Conservation (phyloP, 1,140 invertebrate genomes). For the Mercenaria mercenaria region DNA sequence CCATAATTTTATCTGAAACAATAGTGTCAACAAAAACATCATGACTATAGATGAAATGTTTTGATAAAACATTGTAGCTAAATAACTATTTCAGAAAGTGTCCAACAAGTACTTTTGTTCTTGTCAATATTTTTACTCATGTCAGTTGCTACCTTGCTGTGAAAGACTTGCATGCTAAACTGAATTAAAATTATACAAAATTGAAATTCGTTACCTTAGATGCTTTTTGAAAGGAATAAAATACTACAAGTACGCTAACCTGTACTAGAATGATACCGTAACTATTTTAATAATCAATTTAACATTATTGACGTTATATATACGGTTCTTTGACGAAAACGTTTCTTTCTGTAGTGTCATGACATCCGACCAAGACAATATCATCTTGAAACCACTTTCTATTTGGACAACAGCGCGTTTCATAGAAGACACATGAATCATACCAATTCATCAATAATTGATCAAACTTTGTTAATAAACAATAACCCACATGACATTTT, state of each 20-base stretch:
- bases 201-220: not conserved
- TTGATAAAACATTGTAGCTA: too few species aligned
- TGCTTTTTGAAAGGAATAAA: not conserved
- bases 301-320: not conserved
- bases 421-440: not conserved
- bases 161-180: not conserved
- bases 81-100: too few species aligned
- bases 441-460: conserved; percentile 6
- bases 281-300: not conserved
- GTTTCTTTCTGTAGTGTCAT: not conserved
- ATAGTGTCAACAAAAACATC: not conserved
- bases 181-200: not conserved
- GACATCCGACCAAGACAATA: not conserved
- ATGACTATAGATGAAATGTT: too few species aligned
- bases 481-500: conserved; percentile 2
- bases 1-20: not conserved
- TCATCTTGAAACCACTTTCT: not conserved
- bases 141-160: too few species aligned
- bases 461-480: conserved; percentile 18
- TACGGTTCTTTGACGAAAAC: not conserved
- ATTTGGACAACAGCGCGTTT: not conserved
- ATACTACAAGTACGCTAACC: not conserved
- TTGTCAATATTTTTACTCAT: too few species aligned
- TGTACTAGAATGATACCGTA: too few species aligned
- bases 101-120: too few species aligned